phyloP scores from a whole-genome alignment of 2,797 vertebrate species.

The Limnodromus scolopaceus region DNA sequence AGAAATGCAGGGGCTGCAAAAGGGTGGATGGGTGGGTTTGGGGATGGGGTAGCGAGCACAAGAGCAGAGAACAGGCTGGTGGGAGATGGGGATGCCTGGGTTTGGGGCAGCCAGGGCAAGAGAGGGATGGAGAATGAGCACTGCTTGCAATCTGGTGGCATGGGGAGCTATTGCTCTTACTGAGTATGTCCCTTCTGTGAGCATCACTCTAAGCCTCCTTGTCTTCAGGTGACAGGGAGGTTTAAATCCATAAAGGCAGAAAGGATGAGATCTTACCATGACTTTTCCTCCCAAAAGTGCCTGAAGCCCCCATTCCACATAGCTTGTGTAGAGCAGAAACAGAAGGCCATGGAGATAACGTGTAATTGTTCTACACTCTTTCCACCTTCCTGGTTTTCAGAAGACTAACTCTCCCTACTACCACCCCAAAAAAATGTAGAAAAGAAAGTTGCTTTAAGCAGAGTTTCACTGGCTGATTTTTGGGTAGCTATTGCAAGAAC shows the following conservation, averaged over 20 bases:
- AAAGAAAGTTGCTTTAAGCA: background rate
- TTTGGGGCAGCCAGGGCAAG: background rate
- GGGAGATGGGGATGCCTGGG: background rate
- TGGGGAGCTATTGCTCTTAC: background rate
- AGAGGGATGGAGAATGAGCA: background rate
- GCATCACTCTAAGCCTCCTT: background rate
- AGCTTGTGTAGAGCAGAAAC: background rate
- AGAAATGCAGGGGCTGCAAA: background rate
- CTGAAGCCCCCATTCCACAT: background rate
- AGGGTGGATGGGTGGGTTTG: background rate
- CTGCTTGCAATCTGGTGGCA: accelerated
- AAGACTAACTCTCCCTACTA: background rate
- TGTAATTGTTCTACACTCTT: background rate
- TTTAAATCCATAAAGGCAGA: background rate
- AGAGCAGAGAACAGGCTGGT: background rate
- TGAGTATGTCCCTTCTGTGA: background rate
- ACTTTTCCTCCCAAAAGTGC: background rate
- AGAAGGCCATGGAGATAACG: background rate
- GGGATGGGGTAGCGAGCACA: background rate
- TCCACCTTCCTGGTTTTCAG: background rate
- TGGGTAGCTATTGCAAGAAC: background rate
- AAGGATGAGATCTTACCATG: background rate
- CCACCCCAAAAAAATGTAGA: background rate
- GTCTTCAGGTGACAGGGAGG: accelerated
- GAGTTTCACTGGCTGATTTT: background rate